Conservation (phyloP, 2,113 vertebrate genomes). For the Calypte anna region DNA sequence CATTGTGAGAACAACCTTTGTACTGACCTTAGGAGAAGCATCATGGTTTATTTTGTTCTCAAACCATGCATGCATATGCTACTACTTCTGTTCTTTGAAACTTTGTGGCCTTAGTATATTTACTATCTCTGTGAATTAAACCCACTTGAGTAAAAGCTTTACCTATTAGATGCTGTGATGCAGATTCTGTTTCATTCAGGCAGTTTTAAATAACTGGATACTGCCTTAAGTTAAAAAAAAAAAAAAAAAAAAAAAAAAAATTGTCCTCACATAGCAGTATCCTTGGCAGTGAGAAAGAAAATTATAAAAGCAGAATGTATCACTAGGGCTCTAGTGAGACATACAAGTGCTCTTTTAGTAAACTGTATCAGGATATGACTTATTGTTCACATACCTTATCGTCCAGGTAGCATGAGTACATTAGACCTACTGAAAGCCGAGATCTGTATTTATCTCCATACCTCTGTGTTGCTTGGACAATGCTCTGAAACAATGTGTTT, state of each 20-base stretch:
- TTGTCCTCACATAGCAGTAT: not conserved
- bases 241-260: not conserved
- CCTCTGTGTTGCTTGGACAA: not conserved
- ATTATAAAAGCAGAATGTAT: not conserved
- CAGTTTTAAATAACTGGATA: not conserved
- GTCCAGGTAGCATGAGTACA: not conserved
- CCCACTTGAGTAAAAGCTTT: not conserved
- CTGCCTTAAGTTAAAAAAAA: not conserved
- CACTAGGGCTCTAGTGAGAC: not conserved
- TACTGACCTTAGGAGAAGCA: not conserved
- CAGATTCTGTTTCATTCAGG: not conserved
- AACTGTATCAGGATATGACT: not conserved
- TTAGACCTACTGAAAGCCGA: not conserved
- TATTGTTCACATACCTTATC: not conserved
- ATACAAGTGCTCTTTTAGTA: not conserved
- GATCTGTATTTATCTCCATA: not conserved
- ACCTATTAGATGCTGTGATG: not conserved
- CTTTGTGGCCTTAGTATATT: not conserved
- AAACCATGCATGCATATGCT: not conserved
- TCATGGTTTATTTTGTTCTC: not conserved
- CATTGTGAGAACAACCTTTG: not conserved
- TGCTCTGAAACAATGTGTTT: not conserved
- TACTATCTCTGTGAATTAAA: not conserved
- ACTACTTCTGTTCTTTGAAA: not conserved
- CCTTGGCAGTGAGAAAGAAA: not conserved